phyloP scores from a whole-genome alignment of 2,113 vertebrate genomes.

The Cyprinodon variegatus region DNA sequence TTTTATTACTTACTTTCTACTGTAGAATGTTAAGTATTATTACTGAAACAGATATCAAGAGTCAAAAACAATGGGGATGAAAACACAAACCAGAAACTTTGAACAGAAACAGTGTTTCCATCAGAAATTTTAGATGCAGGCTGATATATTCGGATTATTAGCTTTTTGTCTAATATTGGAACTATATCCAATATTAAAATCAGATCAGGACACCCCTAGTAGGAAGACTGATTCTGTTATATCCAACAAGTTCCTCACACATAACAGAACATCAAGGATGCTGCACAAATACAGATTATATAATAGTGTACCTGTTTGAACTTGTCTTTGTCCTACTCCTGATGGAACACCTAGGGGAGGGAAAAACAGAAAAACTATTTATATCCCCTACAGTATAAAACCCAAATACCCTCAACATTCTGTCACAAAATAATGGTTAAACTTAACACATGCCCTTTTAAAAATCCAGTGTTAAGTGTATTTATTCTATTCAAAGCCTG shows the following conservation, averaged over 20 bases:
- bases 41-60: too few species aligned
- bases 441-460: not conserved
- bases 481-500: not conserved
- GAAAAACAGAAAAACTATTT: not conserved
- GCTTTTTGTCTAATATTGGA: too few species aligned
- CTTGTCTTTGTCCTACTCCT: slow-evolving; percentile 23
- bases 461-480: not conserved
- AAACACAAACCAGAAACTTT: too few species aligned
- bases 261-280: not conserved
- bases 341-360: not conserved
- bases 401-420: not conserved
- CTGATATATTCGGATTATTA: too few species aligned
- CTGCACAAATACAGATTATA: not conserved
- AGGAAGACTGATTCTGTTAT: too few species aligned
- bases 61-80: too few species aligned
- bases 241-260: not conserved
- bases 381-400: not conserved
- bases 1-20: too few species aligned
- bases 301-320: not conserved
- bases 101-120: too few species aligned
- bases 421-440: not conserved
- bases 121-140: too few species aligned
- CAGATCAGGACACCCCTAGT: too few species aligned
- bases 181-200: too few species aligned
- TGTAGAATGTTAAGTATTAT: too few species aligned